A percentile compares a stretch with the other conserved stretches of the same genome.
Evolutionary conservation across 1,140 invertebrate species (phyloP).

Genomic region (Agraylea sexmaculata): DNA sequence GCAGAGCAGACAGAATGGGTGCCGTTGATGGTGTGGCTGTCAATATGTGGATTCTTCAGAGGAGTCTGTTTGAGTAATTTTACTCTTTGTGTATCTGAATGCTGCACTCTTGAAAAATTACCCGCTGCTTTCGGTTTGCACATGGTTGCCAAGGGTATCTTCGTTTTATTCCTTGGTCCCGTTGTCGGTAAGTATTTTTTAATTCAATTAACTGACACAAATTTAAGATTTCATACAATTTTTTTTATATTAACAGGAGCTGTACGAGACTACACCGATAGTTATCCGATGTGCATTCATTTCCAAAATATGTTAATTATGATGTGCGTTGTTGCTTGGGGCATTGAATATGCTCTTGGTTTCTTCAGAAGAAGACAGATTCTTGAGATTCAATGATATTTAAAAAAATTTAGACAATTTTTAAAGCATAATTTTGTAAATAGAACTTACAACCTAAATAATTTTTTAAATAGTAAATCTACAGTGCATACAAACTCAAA

Average conservation of each 20-base stretch:
- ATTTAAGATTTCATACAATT: slow-evolving; percentile 2
- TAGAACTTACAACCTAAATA: no score
- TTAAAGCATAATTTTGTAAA: no score
- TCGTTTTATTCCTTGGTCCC: slow-evolving; percentile 56
- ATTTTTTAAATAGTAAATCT: no score
- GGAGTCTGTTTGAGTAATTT: slow-evolving; percentile 63
- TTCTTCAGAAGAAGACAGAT: slow-evolving; percentile 33
- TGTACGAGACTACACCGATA: slow-evolving; percentile 53
- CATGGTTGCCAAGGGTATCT: slow-evolving; percentile 62
- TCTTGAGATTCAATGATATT: slow-evolving; percentile 28
- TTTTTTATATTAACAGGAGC: slow-evolving; percentile 39
- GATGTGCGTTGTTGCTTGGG: slow-evolving; percentile 53
- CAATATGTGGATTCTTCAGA: slow-evolving; percentile 59
- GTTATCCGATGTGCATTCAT: slow-evolving; percentile 58
- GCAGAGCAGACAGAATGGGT: slow-evolving; percentile 53
- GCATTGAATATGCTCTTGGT: slow-evolving; percentile 47
- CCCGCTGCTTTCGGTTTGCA: slow-evolving; percentile 64
- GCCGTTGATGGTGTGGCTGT: slow-evolving; percentile 50
- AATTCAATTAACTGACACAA: slow-evolving; percentile 1
- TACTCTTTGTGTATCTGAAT: slow-evolving; percentile 61
- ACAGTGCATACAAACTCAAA: no score
- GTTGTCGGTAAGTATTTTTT: slow-evolving; percentile 47
- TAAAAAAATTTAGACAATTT: slow-evolving; percentile 7
- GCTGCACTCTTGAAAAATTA: slow-evolving; percentile 56
- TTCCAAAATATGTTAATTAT: slow-evolving; percentile 56